Conservation (phyloP, 2,113 vertebrate species). For the Tringa solitaria region DNA sequence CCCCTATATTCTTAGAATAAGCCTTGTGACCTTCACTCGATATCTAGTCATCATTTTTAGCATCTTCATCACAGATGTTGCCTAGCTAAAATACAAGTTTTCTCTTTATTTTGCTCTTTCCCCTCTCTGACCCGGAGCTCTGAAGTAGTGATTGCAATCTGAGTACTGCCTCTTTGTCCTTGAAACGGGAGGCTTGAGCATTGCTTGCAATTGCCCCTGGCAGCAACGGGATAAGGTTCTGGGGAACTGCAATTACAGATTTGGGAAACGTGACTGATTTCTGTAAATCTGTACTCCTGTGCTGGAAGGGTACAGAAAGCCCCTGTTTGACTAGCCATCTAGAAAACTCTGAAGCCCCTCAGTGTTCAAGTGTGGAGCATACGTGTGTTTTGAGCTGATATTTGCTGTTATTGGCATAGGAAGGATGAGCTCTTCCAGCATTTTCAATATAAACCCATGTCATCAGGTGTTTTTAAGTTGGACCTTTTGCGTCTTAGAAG, state of each 20-base stretch:
- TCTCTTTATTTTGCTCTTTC: background rate
- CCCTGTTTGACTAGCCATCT: background rate
- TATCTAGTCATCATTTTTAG: constrained; percentile 1
- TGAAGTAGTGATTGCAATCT: constrained; percentile 33
- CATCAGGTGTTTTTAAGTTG: constrained; percentile 26
- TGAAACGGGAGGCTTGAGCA: constrained; percentile 56
- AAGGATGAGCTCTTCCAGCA: background rate
- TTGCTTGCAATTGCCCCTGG: background rate
- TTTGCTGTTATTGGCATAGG: background rate
- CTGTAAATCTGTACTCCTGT: background rate
- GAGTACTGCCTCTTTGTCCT: constrained; percentile 75
- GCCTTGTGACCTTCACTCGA: constrained; percentile 75
- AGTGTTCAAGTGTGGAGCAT: background rate
- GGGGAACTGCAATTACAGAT: background rate
- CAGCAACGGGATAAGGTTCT: constrained; percentile 6
- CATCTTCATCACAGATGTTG: background rate
- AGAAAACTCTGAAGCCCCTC: constrained; percentile 25
- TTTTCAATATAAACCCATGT: background rate
- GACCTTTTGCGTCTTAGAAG: background rate
- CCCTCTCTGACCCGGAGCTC: background rate
- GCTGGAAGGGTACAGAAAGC: background rate
- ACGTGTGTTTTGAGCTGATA: background rate
- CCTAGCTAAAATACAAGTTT: constrained; percentile 33
- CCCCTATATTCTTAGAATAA: constrained; percentile 19
- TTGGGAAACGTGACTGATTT: background rate